Conservation (phyloP, 1,140 invertebrate species). For the Tetragonula clypearis region DNA sequence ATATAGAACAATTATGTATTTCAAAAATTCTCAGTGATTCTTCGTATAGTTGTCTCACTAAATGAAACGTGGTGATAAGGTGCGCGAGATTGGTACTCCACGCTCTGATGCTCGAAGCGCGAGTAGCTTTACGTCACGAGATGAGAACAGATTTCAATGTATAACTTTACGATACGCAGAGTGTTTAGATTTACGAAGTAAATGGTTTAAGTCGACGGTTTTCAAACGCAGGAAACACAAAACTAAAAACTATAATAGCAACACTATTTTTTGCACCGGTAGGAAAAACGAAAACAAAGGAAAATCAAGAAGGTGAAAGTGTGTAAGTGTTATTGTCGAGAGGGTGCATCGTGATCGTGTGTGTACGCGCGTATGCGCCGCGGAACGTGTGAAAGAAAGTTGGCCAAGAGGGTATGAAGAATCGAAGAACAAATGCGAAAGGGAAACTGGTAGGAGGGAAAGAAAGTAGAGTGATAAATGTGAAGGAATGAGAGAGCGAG, state of each 20-base stretch:
- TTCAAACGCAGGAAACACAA: constrained; percentile 43
- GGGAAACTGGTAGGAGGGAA: background rate
- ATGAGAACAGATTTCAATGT: constrained; percentile 47
- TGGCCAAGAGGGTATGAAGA: background rate
- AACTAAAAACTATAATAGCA: constrained; percentile 37
- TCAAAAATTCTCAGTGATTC: background rate
- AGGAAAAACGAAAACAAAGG: constrained; percentile 49
- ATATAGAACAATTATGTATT: background rate
- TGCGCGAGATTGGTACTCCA: background rate
- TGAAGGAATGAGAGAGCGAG: background rate
- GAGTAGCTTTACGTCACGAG: constrained; percentile 28
- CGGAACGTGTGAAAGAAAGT: background rate
- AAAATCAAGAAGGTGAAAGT: background rate
- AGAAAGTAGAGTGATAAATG: constrained; percentile 18
- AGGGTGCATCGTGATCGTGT: background rate
- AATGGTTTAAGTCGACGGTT: constrained; percentile 52
- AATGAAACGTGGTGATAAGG: background rate
- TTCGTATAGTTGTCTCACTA: background rate
- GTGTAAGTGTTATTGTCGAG: background rate
- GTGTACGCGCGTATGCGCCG: background rate
- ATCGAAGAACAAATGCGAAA: background rate
- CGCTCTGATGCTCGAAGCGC: constrained; percentile 9
- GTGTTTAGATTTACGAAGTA: constrained; percentile 59
- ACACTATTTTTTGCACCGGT: constrained; percentile 77
- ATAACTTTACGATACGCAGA: constrained; percentile 68